Base-by-base conservation (phyloP, 2,113 vertebrate genomes). In the Spizaetus ornatus region DNA sequence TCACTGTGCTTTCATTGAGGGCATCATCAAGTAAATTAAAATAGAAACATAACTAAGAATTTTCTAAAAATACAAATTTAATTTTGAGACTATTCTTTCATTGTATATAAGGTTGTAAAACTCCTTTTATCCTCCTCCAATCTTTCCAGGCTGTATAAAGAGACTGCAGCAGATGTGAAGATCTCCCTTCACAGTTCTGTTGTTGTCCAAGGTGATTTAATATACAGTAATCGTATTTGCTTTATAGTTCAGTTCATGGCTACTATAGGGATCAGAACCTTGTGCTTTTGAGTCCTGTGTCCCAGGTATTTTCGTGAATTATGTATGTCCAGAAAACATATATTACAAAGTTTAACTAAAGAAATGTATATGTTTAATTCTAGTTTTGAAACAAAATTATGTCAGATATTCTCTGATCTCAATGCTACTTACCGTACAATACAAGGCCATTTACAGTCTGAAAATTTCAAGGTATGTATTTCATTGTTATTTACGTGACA, bases 341-440 rank as follows among this genome's bases (percentile, higher is more conserved):
- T 79, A 36, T 89, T 95, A 87, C 4, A 4, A 80, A 94, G 84
- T 97, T 66, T 96, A 73, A 97, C 93, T 91, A 94, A 97, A 98
- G 96, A 93, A 97, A 95, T 81, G 95, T 98, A 77, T 85, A 96
- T 98, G 78, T 97, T 97, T 91, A 96, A 97, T 97, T 96, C 96
- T 98, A 99, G 99, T 98, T 99, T 99, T 98, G 99, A 99, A 98
- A 98, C 98, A 95, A 99, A 99, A 96, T 98, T 99, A 93, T 99
- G 99, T 98, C 99, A 99, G 98, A 99, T 99, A 97, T 99, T 99
- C 96, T 98, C 99, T 88, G 99, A 99, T 98, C 99, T 99, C 97
- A 99, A 99, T 95, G 98, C 99, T 93, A 99, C 99, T 48, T 99
- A 99, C 97, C 99, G 99, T 98, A 98, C 99, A 82, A 99, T 99